Percentiles rank a stretch among this genome's conserved stretches.
Evolutionary conservation across 2,888 invertebrate genomes (phyloP).

Genomic region (Bugulina stolonifera): DNA sequence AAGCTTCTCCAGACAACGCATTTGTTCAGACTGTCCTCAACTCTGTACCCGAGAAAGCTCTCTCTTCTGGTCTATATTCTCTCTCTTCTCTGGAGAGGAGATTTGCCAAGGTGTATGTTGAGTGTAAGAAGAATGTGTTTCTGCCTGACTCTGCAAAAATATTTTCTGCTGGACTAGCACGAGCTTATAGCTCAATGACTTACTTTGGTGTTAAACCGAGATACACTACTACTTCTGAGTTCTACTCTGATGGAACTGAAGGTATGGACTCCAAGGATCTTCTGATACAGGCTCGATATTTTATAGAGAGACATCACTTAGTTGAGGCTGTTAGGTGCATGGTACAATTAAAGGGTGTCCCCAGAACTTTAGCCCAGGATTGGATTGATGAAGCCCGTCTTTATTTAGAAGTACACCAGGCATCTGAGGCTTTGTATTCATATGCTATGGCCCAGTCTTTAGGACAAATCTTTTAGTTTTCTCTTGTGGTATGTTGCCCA

Average conservation of each 20-base stretch:
- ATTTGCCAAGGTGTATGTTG: slow-evolving; percentile 61
- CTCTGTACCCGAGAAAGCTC: slow-evolving; percentile 58
- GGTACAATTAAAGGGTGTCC: slow-evolving; percentile 80
- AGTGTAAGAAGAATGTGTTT: not conserved
- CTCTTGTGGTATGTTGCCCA: not conserved
- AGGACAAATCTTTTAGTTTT: not conserved
- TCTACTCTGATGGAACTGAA: slow-evolving; percentile 35
- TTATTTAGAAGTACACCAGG: slow-evolving; percentile 80
- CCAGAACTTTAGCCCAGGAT: slow-evolving; percentile 72
- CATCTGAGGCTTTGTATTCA: not conserved
- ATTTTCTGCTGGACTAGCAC: not conserved
- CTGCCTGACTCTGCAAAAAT: not conserved
- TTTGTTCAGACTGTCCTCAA: not conserved
- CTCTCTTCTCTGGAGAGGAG: slow-evolving; percentile 78
- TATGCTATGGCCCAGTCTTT: not conserved
- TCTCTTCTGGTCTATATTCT: slow-evolving; percentile 78
- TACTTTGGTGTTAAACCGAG: not conserved
- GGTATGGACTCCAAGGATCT: slow-evolving; percentile 77
- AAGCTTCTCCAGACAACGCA: not conserved
- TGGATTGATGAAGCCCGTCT: slow-evolving; percentile 81
- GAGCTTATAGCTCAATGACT: not conserved
- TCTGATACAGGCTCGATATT: slow-evolving; percentile 77
- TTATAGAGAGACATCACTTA: slow-evolving; percentile 78
- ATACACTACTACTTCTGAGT: not conserved
- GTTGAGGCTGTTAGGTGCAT: slow-evolving; percentile 75